Base-by-base conservation (phyloP, 1,140 invertebrate species). In the Drosophila mojavensis region DNA sequence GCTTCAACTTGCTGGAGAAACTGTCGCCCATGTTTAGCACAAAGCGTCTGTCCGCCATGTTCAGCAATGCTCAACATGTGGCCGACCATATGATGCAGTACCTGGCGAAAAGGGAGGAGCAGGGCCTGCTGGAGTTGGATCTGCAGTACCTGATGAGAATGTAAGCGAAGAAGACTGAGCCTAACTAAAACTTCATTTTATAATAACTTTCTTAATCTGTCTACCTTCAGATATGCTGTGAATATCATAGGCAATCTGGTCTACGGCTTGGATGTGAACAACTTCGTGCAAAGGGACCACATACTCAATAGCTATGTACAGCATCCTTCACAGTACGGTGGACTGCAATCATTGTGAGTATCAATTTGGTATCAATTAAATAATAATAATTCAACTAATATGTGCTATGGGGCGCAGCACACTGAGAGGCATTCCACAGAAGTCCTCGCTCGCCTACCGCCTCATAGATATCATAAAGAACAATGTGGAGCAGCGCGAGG, bases 1-100 rank as follows among this genome's bases (percentile, higher is more conserved):
- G 91, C 15, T 79, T 81, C 47, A 91, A 91, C 82, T 36, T 91
- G 24, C 55, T 91, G 9, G 90, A 91, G 56, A 91, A 86, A 33
- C 28, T 91, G 41, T 70, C 86, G 1, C 81, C 90, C 1, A 79
- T 90, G 17, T 91, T 91, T 26, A 36, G 61, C 5, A 2, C 45
- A 0, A 60, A 43, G 5, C 66, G 81, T 3, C 43, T 91, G 28
- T 30, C 61, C 10, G 67, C 68, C 9, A 91, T 91, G 81, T 76
- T 91, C 24, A 66, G 47, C 2, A 79, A 79, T 63, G 77, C 78
- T 7, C 81, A 85, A 15, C 81, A 78, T 47, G 86, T 90, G 39
- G 75, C 68, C 3, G 59, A 91, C 48, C 48, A 89, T 36, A 53
- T 91, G 50, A 64, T 90, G 11, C 47, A 54, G 3, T 75, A 91